phyloP scores from a whole-genome alignment of 2,888 invertebrate genomes.

The Plebejus melissa region DNA sequence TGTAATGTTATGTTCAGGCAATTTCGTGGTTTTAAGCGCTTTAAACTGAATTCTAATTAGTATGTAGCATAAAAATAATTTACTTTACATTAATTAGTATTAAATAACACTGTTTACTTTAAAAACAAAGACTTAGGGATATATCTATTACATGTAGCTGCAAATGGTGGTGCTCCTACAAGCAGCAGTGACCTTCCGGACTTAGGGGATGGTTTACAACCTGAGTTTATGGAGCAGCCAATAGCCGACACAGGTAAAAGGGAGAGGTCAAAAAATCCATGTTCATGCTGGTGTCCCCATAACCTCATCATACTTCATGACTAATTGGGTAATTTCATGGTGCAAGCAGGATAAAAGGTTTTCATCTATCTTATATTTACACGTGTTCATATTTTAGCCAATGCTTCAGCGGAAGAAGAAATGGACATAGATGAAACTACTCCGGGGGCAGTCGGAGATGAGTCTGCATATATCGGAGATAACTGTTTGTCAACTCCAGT shows the following conservation, averaged over 20 bases:
- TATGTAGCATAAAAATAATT: not conserved
- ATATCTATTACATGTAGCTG: slow-evolving; percentile 45
- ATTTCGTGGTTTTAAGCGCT: not conserved
- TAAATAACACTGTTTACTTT: not conserved
- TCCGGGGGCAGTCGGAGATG: slow-evolving; percentile 58
- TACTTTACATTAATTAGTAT: not conserved
- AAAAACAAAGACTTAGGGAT: slow-evolving; percentile 30
- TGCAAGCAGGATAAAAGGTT: not conserved
- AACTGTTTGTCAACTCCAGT: slow-evolving; percentile 74
- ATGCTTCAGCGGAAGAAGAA: slow-evolving; percentile 64
- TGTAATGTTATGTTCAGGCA: not conserved
- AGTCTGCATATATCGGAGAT: slow-evolving; percentile 70
- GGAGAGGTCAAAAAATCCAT: slow-evolving; percentile 23
- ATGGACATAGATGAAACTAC: slow-evolving; percentile 72
- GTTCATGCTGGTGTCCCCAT: slow-evolving; percentile 4
- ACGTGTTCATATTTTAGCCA: slow-evolving; percentile 40
- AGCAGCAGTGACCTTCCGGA: slow-evolving; percentile 69
- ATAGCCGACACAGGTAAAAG: slow-evolving; percentile 54
- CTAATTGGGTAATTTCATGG: slow-evolving; percentile 19
- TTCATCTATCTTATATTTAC: not conserved
- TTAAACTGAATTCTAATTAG: not conserved
- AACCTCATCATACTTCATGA: slow-evolving; percentile 13
- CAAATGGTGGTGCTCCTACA: slow-evolving; percentile 62
- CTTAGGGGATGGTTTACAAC: slow-evolving; percentile 50
- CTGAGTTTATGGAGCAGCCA: slow-evolving; percentile 52